Conservation (phyloP, 2,797 vertebrate species). For the Poeciliopsis turneri region DNA sequence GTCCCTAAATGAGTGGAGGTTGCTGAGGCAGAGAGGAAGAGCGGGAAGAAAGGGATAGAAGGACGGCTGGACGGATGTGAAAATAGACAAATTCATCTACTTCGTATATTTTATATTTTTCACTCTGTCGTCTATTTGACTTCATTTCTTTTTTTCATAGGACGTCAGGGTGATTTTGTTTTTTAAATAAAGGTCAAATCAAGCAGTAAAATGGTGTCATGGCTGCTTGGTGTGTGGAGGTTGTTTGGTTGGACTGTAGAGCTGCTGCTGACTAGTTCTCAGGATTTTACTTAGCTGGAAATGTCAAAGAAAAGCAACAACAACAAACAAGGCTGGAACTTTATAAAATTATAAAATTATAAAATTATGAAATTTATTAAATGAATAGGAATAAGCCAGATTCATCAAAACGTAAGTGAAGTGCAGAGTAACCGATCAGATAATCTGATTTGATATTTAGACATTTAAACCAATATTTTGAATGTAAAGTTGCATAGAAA, state of each 20-base stretch:
- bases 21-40: conserved; percentile 26
- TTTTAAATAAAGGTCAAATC: neutral
- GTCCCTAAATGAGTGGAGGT: conserved; percentile 70
- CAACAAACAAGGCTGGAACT: neutral
- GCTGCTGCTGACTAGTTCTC: too few species aligned
- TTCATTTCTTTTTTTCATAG: neutral
- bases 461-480: too few species aligned
- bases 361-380: too few species aligned
- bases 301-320: neutral
- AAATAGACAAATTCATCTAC: neutral
- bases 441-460: neutral
- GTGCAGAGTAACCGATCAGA: neutral
- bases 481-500: neutral
- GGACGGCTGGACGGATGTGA: conserved; percentile 14
- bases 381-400: neutral
- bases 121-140: neutral
- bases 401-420: neutral
- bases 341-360: neutral
- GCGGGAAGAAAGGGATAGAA: conserved; percentile 3
- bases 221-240: neutral
- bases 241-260: neutral
- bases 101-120: neutral
- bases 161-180: too few species aligned
- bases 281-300: neutral
- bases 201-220: neutral